These are phyloP conservation scores for Harpegnathos saltator DNA, from an alignment of 1,140 invertebrate genomes.

Conservation along the genomic window DNA sequence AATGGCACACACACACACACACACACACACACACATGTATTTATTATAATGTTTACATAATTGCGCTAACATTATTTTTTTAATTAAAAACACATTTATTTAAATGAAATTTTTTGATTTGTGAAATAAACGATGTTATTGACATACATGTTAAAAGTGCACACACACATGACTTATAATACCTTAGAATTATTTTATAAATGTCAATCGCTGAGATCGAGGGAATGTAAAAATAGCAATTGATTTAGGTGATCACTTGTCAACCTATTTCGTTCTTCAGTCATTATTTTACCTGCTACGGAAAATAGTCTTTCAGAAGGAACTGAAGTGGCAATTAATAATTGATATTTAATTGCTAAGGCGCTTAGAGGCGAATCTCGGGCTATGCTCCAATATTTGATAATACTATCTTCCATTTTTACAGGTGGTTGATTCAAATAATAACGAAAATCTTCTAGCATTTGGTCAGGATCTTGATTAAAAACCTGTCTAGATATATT, in stretches of 20 bases:
- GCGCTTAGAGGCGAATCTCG: background rate
- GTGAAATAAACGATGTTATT: background rate
- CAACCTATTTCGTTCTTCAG: background rate
- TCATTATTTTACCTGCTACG: background rate
- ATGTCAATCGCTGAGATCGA: background rate
- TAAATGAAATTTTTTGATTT: constrained; percentile 3
- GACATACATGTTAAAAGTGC: background rate
- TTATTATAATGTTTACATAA: constrained; percentile 8
- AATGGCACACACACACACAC: no score
- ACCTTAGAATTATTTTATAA: background rate
- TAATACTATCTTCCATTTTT: background rate
- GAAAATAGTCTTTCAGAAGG: constrained; percentile 13
- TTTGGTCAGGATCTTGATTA: constrained; percentile 1
- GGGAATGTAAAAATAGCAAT: background rate
- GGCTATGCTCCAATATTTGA: background rate
- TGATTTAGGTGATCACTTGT: constrained; percentile 16
- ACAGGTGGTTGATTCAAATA: constrained; percentile 1
- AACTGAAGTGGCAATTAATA: constrained; percentile 13
- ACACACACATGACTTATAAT: background rate
- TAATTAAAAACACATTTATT: background rate
- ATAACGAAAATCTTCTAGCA: constrained; percentile 9
- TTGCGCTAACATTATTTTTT: constrained; percentile 7
- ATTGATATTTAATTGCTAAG: background rate
- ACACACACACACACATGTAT: no score
- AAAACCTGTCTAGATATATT: background rate